Conservation (phyloP, 2,113 vertebrate species). For the Scomber japonicus region DNA sequence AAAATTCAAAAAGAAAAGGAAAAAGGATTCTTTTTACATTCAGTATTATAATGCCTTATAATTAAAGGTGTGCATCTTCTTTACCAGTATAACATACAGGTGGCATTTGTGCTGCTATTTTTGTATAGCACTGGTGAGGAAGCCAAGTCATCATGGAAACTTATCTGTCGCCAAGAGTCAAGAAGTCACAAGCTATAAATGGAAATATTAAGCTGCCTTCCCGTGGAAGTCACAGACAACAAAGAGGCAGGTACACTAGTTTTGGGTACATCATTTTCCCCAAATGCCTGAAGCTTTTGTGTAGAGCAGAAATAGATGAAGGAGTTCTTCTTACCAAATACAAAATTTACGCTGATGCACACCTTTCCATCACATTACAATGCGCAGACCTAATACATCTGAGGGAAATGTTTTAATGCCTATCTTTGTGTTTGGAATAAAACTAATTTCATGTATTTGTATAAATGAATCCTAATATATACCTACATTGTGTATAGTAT, state of each 20-base stretch:
- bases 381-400: slow-evolving; percentile 57
- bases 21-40: background rate
- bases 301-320: slow-evolving; percentile 21
- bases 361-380: slow-evolving; percentile 54
- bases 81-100: slow-evolving; percentile 19
- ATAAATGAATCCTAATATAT: slow-evolving; percentile 86
- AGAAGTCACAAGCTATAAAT: slow-evolving; percentile 36
- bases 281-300: slow-evolving; percentile 14
- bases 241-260: slow-evolving; percentile 13
- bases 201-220: slow-evolving; percentile 50
- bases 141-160: slow-evolving; percentile 15
- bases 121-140: slow-evolving; percentile 28
- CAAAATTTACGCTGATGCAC: slow-evolving; percentile 63
- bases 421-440: slow-evolving; percentile 67
- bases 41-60: slow-evolving; percentile 45
- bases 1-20: slow-evolving; percentile 8
- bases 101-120: slow-evolving; percentile 13
- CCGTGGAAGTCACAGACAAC: slow-evolving; percentile 41
- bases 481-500: slow-evolving; percentile 62
- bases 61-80: slow-evolving; percentile 49
- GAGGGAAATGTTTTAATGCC: slow-evolving; percentile 66
- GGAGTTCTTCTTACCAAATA: slow-evolving; percentile 78
- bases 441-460: slow-evolving; percentile 71
- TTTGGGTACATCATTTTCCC: background rate
- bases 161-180: background rate